Evolutionary conservation across 2,113 vertebrate species (phyloP), one percentile per base, ranked within the genome.

Genomic region (Melospiza georgiana): DNA sequence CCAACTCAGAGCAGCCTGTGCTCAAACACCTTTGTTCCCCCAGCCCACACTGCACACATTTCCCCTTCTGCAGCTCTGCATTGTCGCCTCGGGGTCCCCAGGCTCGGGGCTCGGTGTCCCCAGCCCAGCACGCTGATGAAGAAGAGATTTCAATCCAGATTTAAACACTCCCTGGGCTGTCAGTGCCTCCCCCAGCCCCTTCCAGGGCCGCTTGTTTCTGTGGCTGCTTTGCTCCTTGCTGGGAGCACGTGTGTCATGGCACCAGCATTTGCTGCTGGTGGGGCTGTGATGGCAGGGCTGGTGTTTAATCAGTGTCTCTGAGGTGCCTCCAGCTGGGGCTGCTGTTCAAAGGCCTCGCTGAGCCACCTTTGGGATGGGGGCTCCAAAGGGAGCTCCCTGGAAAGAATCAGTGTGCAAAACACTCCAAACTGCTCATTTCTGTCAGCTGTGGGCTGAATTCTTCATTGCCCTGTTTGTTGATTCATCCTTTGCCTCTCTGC

Each of bases 81-180:
- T 4, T 16, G 41, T 27, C 54, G 20, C 54, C 51, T 23, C 0
- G 0, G 65, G 30, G 39, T 74, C 8, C 39, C 24, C 16, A 35
- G 35, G 35, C 35, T 35, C 35, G 35, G 35, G 8, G 35, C 35
- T 35, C 35, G 35, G 35, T 35, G 35, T 35, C 35, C 35, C 35
- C 35, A 1, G 17, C 44, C 21, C n/a, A 24, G 41, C 65, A 21
- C 2, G 2, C 15, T 46, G 62, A 6, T 61, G 48, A 24, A 9
- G 23, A 68, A 15, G 1, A 48, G 33, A 23, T 75, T 52, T 15
- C 37, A 87, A 54, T 14, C 31, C 3, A 15, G 33, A 28, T 75
- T 49, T 12, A 24, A 65, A 11, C 55, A 2, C 21, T 22, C 10
- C 23, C 13, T 3, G 33, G 6, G 52, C 3, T 72, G 39, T 48